Evolutionary conservation across 2,113 vertebrate species (phyloP).

Genomic region (Pogonocichla stellata): DNA sequence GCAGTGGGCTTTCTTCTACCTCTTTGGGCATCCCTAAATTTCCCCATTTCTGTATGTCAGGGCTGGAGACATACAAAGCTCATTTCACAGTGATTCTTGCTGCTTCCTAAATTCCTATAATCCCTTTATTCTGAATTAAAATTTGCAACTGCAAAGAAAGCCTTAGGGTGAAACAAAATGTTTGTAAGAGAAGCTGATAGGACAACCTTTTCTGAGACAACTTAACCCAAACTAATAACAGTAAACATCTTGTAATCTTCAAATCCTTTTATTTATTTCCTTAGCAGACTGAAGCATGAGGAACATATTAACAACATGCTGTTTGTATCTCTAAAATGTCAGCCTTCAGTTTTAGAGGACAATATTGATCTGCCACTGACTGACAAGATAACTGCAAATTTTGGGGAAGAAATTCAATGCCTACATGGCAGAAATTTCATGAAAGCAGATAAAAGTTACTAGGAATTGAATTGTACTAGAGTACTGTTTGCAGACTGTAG

Average conservation of each 20-base stretch:
- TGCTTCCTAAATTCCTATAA: not conserved
- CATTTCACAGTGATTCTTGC: not conserved
- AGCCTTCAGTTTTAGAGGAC: not conserved
- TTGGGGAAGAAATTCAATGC: not conserved
- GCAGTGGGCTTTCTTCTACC: not conserved
- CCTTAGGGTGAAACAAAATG: not conserved
- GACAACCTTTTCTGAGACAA: not conserved
- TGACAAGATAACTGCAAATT: not conserved
- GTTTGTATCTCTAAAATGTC: not conserved
- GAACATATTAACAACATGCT: not conserved
- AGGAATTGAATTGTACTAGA: not conserved
- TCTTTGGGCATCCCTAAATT: not conserved
- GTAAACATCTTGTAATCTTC: not conserved
- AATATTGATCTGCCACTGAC: not conserved
- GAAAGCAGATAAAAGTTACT: not conserved
- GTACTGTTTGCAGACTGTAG: not conserved
- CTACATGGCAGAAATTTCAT: not conserved
- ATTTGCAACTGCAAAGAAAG: not conserved
- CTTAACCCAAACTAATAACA: not conserved
- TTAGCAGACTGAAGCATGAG: not conserved
- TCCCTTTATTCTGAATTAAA: not conserved
- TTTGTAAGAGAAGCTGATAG: not conserved
- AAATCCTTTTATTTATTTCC: not conserved
- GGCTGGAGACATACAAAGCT: not conserved
- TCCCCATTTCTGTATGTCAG: not conserved